Evolutionary conservation across 2,113 vertebrate species (phyloP).

Genomic region (Cygnus atratus): DNA sequence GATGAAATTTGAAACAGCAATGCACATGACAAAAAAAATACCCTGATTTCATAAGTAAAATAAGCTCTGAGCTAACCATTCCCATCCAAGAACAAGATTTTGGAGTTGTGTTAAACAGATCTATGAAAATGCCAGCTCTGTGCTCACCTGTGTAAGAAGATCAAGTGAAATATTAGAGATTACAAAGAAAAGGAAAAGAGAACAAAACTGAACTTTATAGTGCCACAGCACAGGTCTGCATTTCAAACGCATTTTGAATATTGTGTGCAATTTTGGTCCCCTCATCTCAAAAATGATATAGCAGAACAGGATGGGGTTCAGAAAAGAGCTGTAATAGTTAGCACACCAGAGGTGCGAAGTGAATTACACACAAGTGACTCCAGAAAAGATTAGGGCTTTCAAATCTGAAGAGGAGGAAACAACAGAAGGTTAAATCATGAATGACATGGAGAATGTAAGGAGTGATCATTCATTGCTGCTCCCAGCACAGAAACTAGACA

Average conservation of each 20-base stretch:
- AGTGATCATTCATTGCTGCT: background rate
- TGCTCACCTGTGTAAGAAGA: background rate
- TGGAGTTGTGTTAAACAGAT: background rate
- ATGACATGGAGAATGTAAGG: fast-evolving
- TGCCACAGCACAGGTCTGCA: background rate
- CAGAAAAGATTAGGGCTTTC: background rate
- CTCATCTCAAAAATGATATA: background rate
- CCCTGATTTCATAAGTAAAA: background rate
- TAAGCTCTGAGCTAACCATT: background rate
- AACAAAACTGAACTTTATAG: background rate
- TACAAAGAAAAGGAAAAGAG: background rate
- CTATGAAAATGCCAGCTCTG: background rate
- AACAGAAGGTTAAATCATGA: background rate
- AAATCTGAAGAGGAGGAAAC: background rate
- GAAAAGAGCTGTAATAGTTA: background rate
- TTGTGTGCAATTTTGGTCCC: background rate
- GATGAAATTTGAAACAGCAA: background rate
- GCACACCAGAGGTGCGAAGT: background rate
- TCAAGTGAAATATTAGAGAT: background rate
- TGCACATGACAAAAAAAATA: background rate
- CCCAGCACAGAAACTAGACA: background rate
- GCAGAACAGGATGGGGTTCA: background rate
- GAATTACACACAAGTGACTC: background rate
- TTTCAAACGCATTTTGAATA: background rate
- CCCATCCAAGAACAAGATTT: background rate